phyloP scores from a whole-genome alignment of 2,888 invertebrate species.

The Megaustenia siamemsis region DNA sequence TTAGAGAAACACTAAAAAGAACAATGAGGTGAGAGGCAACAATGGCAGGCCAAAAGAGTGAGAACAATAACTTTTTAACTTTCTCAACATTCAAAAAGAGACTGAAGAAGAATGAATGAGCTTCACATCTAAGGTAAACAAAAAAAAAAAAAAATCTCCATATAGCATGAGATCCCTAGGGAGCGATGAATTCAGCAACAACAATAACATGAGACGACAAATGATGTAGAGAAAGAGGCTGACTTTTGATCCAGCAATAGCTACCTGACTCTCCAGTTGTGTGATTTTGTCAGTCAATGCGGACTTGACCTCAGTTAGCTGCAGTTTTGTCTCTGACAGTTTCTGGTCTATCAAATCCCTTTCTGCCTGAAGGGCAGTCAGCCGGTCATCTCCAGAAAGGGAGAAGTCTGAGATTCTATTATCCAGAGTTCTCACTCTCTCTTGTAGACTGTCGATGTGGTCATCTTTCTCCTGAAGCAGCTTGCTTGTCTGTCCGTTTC shows the following conservation, averaged over 20 bases:
- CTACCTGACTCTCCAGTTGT: slow-evolving; percentile 89
- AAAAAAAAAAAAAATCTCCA: no score
- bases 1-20: no score
- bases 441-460: slow-evolving; percentile 86
- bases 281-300: slow-evolving; percentile 95
- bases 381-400: slow-evolving; percentile 74
- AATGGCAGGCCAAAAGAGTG: no score
- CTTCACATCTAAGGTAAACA: no score
- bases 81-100: no score
- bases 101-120: no score
- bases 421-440: slow-evolving; percentile 84
- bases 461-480: slow-evolving; percentile 74
- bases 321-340: slow-evolving; percentile 91
- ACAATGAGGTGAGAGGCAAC: no score
- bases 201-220: not conserved
- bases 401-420: slow-evolving; percentile 78
- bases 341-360: slow-evolving; percentile 85
- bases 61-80: no score
- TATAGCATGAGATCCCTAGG: no score
- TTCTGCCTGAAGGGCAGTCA: slow-evolving; percentile 68
- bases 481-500: slow-evolving; percentile 69
- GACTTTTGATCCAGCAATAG: no score
- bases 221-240: not conserved
- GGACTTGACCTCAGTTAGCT: slow-evolving; percentile 92
- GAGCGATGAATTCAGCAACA: no score